Evolutionary conservation across 1,140 invertebrate genomes (phyloP).

Genomic region (Aphaenogaster rudis): DNA sequence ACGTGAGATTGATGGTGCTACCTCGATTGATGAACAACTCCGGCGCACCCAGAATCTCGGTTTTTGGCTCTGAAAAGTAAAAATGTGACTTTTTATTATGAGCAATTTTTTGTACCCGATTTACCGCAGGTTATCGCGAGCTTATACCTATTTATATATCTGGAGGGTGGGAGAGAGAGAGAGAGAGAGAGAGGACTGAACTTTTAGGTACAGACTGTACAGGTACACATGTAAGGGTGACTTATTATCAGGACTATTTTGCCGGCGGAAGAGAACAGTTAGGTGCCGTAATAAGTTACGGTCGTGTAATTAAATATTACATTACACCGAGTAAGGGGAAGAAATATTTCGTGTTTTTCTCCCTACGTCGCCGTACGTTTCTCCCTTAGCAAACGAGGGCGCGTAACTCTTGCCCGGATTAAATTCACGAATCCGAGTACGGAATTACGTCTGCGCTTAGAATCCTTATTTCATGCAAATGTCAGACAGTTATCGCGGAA

Average conservation of each 20-base stretch:
- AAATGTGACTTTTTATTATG: neutral
- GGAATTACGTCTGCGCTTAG: slow-evolving; percentile 23
- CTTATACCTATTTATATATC: no score
- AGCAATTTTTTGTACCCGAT: neutral
- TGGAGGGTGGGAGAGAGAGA: neutral
- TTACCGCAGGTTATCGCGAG: neutral
- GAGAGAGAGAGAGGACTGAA: neutral
- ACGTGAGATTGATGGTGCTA: slow-evolving; percentile 97
- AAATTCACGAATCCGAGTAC: slow-evolving; percentile 49
- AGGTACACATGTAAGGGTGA: slow-evolving; percentile 1
- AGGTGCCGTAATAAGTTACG: slow-evolving; percentile 29
- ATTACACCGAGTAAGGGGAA: slow-evolving; percentile 27
- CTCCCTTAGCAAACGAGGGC: slow-evolving; percentile 23
- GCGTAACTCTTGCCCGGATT: slow-evolving; percentile 35
- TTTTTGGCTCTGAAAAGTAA: slow-evolving; percentile 93
- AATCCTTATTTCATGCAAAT: slow-evolving; percentile 48
- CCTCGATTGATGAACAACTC: slow-evolving; percentile 96
- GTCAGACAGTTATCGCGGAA: slow-evolving; percentile 23
- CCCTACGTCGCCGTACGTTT: neutral
- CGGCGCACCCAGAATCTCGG: slow-evolving; percentile 95
- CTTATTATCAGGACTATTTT: slow-evolving; percentile 27
- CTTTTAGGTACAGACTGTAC: neutral
- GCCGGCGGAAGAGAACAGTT: slow-evolving; percentile 7
- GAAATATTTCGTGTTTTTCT: slow-evolving; percentile 36
- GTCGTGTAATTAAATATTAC: slow-evolving; percentile 54